Evolutionary conservation across 2,888 invertebrate genomes (phyloP), one percentile per base, ranked within the genome.

Genomic region (Alentia gelatinosa): DNA sequence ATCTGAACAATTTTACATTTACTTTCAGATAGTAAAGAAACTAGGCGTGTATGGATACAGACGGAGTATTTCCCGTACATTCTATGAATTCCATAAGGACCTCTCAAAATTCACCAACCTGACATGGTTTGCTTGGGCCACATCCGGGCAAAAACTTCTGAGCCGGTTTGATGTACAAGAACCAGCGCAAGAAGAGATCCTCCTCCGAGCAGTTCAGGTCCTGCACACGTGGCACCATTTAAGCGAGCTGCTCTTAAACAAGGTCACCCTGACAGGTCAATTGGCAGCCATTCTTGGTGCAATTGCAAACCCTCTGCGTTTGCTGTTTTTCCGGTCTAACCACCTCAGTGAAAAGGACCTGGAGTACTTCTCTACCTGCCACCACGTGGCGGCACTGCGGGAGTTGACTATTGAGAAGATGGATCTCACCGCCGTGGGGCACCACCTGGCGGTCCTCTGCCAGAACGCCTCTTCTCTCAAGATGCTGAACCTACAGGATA

Each of bases 41-140:
- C 90, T 92, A 23, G 89, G 74, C n/a, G 75, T 92, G 23, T 84
- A 90, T 50, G 92, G 92, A 19, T 90, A 91, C 74, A 40, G 91
- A 5, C 91, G 63, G 35, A 90, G 92, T 47, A 42, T 92, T 3
- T 26, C 42, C 23, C 74, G 83, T 15, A 26, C 91, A 35, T 56
- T 92, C 37, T 92, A 90, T 89, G 90, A 92, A 3, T 56, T 92
- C 30, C 26, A 74, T 42, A 30, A 90, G 7, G 89, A 92, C 5
- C 75, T 90, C n/a, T 35, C 26, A 30, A 33, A 47, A n/a, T 39
- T 92, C 23, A 19, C 84, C 3, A 63, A 91, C 26, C 89, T 92
- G 39, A 79, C 39, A n/a, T 68, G 37, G 42, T 92, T 92, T 74
- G 88, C 68, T 23, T 39, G 90, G 75, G 91, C 89, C 26, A 90